Conservation (phyloP, 2,113 vertebrate genomes). For the Pyrgilauda ruficollis region DNA sequence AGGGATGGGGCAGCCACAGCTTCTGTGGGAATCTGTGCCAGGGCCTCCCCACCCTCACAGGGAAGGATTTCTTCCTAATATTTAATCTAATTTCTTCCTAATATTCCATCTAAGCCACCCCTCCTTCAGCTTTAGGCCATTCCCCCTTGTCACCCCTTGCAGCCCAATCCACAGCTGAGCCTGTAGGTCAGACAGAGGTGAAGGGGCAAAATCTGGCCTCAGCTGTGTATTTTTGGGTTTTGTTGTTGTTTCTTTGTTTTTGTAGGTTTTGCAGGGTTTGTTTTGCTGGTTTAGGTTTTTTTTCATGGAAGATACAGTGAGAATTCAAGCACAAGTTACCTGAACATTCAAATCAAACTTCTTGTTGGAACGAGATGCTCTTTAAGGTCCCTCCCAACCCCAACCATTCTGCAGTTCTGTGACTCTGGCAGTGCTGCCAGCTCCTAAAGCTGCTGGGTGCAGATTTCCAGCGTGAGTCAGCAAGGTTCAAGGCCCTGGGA, state of each 20-base stretch:
- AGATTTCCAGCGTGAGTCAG: constrained; percentile 6
- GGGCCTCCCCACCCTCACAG: background rate
- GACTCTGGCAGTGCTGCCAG: background rate
- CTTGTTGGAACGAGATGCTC: background rate
- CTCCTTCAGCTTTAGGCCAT: background rate
- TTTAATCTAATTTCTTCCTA: background rate
- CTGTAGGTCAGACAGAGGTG: background rate
- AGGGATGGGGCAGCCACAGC: background rate
- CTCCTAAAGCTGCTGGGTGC: background rate
- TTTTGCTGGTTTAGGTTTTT: background rate
- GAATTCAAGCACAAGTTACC: background rate
- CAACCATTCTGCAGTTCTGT: background rate
- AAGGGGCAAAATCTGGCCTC: background rate
- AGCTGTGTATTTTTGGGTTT: background rate
- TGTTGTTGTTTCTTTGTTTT: background rate
- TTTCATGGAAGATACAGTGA: background rate
- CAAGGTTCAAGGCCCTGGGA: background rate
- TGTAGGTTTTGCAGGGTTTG: background rate
- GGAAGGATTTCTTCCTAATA: background rate
- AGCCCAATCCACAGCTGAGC: background rate
- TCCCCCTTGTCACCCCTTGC: background rate
- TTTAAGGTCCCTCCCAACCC: background rate
- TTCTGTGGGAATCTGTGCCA: background rate
- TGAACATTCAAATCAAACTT: background rate
- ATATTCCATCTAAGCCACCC: background rate